Base-by-base conservation (phyloP, 1,140 invertebrate genomes). In the Oryzaephilus surinamensis region DNA sequence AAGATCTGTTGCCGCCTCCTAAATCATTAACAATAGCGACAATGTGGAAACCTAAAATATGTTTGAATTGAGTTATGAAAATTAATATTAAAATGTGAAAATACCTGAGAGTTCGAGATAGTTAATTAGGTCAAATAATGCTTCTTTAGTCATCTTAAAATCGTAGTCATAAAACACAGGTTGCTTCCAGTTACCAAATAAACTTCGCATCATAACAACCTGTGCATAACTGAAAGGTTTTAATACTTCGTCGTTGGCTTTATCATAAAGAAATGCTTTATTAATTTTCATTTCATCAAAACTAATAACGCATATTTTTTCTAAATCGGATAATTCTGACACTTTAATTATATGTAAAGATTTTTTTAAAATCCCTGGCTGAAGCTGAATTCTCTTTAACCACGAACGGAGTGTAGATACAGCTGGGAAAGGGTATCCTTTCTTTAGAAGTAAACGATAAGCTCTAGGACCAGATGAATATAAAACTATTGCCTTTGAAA, bases 161-260 rank as follows among this genome's bases (percentile, higher is more conserved):
- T 63, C 54, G 48, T 51, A 63, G 26, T 48, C 30, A 41, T 47
- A n/a, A n/a, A n/a, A n/a, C n/a, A n/a, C n/a, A n/a, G n/a, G n/a
- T n/a, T n/a, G n/a, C n/a, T n/a, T n/a, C 58, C 60, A 63, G 2
- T 50, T 52, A 6, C 14, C 18, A 32, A 46, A 33, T 6, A 64
- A 35, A 4, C 36, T 37, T 45, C 41, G 16, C 19, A 8, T 12
- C 12, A 51, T 43, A 7, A 35, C 37, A 20, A 38, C 37, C 33
- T 47, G 34, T 11, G 19, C 19, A 31, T 34, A 40, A 21, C 13
- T 32, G 28, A 1, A 12, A 8, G 36, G 41, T 16, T 35, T 32
- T 11, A 45, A 30, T n/a, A 18, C 17, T 30, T 31, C 27, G 21
- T n/a, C n/a, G n/a, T n/a, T n/a, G n/a, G n/a, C n/a, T n/a, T n/a